Base-by-base conservation (phyloP, 2,113 vertebrate genomes). In the Apodemus sylvaticus region DNA sequence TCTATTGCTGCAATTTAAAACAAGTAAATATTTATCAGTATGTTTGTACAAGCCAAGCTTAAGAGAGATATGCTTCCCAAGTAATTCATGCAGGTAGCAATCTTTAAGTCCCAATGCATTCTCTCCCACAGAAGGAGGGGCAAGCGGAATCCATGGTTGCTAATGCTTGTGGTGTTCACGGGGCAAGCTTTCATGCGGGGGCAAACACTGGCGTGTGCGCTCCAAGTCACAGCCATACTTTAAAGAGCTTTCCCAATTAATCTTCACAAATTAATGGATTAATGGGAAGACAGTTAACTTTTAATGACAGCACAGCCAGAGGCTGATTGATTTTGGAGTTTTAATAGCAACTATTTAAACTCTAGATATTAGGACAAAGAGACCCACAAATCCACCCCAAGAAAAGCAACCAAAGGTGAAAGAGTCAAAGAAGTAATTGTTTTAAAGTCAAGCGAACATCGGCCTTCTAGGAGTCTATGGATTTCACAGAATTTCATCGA, bases 271-370 rank as follows among this genome's bases (percentile, higher is more conserved):
- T 92, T 92, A 96, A 83, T 89, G 10, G 90, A 95, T 97, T 96
- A 89, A 90, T 96, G 95, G 88, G 85, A 83, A 98, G 86, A 89
- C 93, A 97, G 94, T 98, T 97, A 97, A 96, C 87, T 91, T 92
- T 66, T 96, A 91, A 97, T 96, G 97, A 83, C 92, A 94, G 48
- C 86, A 94, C 91, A 96, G 70, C 51, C 94, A 97, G 79, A 51
- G 77, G 86, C 93, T 96, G 79, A 86, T 95, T 94, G 94, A 97
- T 89, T 96, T 96, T 76, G 86, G 91, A 95, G 53, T 86, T 93
- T 86, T 97, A 97, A 97, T 48, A 96, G 86, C 48, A 97, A 90
- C 79, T 97, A 87, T 97, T 98, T 97, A 86, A 97, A 96, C 97
- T 97, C 29, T 96, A 92, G 96, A 94, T 96, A 68, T 96, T 86